Conservation (phyloP, 2,113 vertebrate species). For the Chamaea fasciata region DNA sequence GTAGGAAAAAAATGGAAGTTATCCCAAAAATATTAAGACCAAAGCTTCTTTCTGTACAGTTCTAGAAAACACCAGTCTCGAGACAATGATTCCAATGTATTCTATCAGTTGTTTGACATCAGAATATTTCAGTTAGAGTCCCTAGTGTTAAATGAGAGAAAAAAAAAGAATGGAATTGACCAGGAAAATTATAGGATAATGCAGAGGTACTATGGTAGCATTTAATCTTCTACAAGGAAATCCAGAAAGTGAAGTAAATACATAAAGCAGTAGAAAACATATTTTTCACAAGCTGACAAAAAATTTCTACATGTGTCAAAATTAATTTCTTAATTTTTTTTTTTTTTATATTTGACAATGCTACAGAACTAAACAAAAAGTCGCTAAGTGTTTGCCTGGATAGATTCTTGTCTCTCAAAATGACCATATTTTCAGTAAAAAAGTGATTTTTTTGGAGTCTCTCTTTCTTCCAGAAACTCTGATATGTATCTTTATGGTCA, state of each 20-base stretch:
- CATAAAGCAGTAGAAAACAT: background rate
- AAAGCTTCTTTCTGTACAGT: background rate
- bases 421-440: background rate
- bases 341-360: background rate
- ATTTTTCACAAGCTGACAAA: background rate
- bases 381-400: background rate
- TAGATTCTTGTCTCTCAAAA: background rate
- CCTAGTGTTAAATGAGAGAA: background rate
- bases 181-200: background rate
- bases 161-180: background rate
- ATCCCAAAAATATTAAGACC: background rate
- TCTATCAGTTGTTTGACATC: background rate
- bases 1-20: background rate
- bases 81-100: background rate
- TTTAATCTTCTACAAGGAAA: background rate
- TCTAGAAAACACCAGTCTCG: background rate
- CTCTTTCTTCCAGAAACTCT: background rate
- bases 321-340: background rate
- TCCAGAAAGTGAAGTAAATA: background rate
- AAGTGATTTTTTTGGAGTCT: background rate
- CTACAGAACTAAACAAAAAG: background rate
- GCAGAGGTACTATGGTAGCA: background rate
- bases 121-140: background rate
- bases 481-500: background rate
- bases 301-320: background rate